Percentiles rank a stretch among this genome's conserved stretches.
Evolutionary conservation across 2,888 invertebrate genomes (phyloP).

Genomic region (Tachina lurida): DNA sequence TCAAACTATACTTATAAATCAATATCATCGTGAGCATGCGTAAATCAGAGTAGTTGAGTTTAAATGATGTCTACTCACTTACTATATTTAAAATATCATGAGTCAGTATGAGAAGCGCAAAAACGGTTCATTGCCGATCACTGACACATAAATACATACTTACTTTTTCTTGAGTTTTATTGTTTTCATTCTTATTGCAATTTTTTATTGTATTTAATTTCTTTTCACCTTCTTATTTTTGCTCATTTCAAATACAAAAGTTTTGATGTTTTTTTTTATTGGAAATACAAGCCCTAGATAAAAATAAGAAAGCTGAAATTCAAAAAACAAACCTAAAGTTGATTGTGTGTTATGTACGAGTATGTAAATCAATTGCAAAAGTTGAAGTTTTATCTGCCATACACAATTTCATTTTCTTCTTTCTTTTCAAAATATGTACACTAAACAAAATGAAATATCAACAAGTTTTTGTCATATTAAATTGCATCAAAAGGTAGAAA

Average conservation of each 20-base stretch:
- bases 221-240: conserved; percentile 5
- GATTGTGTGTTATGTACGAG: conserved; percentile 59
- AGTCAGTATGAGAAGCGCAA: no score
- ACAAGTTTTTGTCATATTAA: conserved; percentile 34
- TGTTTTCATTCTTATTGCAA: conserved; percentile 5
- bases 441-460: conserved; percentile 15
- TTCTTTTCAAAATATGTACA: background rate
- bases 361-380: conserved; percentile 61
- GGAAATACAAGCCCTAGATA: conserved; percentile 27
- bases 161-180: conserved; percentile 6
- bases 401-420: background rate
- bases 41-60: no score
- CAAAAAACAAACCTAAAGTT: conserved; percentile 44
- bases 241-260: conserved; percentile 46
- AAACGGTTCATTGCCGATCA: no score
- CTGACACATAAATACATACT: no score
- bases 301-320: conserved; percentile 3
- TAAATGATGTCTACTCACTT: no score
- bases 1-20: no score
- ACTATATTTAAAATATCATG: no score
- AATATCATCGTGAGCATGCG: no score
- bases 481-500: conserved; percentile 7
- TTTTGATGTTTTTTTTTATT: conserved; percentile 50
- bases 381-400: conserved; percentile 39
- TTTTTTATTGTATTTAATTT: conserved; percentile 9